Percentiles rank a stretch among this genome's conserved stretches.
Conservation (phyloP, 2,113 vertebrate genomes). For the Onychostruthus taczanowskii region DNA sequence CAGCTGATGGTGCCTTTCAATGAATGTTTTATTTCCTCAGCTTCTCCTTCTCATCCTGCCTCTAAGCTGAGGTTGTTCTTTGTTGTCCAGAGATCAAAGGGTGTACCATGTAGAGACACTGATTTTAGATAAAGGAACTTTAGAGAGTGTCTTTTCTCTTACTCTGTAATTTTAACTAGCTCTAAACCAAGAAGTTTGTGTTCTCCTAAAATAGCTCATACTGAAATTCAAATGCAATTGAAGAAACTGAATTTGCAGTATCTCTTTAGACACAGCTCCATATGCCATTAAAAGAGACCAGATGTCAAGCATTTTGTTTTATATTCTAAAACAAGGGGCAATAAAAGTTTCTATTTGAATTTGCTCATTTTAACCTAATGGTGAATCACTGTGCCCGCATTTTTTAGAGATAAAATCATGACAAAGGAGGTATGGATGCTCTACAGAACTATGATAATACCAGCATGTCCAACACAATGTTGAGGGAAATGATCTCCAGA, state of each 20-base stretch:
- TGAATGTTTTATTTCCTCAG: not conserved
- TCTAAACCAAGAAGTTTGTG: not conserved
- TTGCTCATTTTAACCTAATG: constrained; percentile 33
- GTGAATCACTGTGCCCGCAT: constrained; percentile 33
- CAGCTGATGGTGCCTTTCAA: not conserved
- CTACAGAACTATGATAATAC: constrained; percentile 14
- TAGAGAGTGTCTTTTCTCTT: not conserved
- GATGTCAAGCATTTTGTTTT: constrained; percentile 60
- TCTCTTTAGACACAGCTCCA: constrained; percentile 56
- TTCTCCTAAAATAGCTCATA: constrained; percentile 6
- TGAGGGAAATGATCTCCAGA: constrained; percentile 36
- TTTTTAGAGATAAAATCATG: constrained; percentile 42
- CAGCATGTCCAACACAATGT: not conserved
- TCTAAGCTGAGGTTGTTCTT: not conserved
- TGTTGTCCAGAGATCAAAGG: not conserved
- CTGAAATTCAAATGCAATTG: constrained; percentile 18
- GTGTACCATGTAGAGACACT: not conserved
- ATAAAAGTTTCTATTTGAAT: constrained; percentile 61
- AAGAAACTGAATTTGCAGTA: constrained; percentile 35
- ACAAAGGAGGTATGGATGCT: constrained; percentile 10
- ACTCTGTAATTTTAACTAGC: not conserved
- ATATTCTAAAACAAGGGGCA: constrained; percentile 38
- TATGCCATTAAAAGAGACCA: constrained; percentile 66
- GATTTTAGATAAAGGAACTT: not conserved
- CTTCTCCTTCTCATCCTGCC: not conserved